Percentiles rank a stretch among this genome's conserved stretches.
Conservation (phyloP, 2,797 vertebrate genomes). For the Simalia tracyae region DNA sequence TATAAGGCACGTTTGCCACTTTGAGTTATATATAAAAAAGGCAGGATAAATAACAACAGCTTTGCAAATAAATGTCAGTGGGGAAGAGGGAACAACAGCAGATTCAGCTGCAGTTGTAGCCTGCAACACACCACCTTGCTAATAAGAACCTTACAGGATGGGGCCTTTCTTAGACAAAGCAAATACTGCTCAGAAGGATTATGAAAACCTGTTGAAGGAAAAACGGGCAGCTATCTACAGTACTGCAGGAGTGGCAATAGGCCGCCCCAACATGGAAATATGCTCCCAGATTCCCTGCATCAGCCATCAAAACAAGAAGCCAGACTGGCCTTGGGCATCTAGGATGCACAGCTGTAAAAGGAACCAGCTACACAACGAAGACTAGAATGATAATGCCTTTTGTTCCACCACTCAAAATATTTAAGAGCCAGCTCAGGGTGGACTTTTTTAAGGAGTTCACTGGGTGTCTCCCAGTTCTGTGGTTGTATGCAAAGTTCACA, state of each 20-base stretch:
- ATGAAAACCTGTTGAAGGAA: background rate
- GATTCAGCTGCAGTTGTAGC: background rate
- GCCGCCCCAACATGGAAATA: background rate
- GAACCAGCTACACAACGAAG: background rate
- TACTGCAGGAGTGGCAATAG: too few species aligned
- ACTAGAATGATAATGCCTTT: background rate
- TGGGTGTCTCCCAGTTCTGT: too few species aligned
- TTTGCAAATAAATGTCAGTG: background rate
- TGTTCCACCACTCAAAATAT: background rate
- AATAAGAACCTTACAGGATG: background rate
- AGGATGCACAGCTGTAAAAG: background rate
- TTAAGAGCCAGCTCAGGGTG: background rate
- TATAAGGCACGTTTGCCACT: background rate
- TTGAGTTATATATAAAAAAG: background rate
- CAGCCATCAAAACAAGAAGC: background rate
- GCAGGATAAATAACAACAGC: background rate
- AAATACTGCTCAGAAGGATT: background rate
- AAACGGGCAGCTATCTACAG: background rate
- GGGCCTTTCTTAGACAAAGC: background rate
- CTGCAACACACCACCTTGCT: background rate
- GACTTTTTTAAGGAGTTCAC: too few species aligned
- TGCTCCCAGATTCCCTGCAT: background rate
- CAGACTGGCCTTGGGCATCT: background rate
- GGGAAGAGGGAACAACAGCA: too few species aligned
- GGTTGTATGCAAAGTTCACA: background rate